These are phyloP conservation scores for Pterophyllum scalare DNA, from an alignment of 2,113 vertebrate genomes.

Conservation along the genomic window DNA sequence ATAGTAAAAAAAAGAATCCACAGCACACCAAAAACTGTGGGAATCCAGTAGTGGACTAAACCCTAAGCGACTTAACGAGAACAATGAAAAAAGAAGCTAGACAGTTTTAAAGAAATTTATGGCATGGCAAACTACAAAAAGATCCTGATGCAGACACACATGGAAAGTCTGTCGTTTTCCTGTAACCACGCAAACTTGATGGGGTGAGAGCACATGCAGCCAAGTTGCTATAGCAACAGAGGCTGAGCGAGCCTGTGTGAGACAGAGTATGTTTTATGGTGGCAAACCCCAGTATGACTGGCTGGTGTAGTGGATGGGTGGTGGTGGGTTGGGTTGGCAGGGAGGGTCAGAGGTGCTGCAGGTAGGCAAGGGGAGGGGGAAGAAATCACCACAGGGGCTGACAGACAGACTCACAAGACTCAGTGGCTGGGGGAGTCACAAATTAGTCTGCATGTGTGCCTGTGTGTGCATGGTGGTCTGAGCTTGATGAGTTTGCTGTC, in stretches of 20 bases:
- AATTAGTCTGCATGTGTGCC: not conserved
- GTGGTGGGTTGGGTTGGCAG: not conserved
- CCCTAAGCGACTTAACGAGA: not conserved
- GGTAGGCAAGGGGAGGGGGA: slow-evolving; percentile 20
- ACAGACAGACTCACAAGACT: not conserved
- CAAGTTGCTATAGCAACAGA: slow-evolving; percentile 75
- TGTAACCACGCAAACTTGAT: slow-evolving; percentile 42
- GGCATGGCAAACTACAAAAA: not conserved
- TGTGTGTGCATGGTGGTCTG: slow-evolving; percentile 9
- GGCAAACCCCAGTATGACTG: slow-evolving; percentile 30
- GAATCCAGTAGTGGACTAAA: not conserved
- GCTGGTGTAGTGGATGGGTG: not conserved
- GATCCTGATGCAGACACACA: slow-evolving; percentile 27
- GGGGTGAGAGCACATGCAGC: slow-evolving; percentile 38
- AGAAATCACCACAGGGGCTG: slow-evolving; percentile 31
- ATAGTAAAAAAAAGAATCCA: not conserved
- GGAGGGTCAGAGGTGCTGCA: slow-evolving; percentile 12
- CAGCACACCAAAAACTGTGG: not conserved
- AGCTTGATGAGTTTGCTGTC: slow-evolving; percentile 32
- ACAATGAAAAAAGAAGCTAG: not conserved
- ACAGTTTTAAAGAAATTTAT: not conserved
- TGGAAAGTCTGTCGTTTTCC: slow-evolving; percentile 30
- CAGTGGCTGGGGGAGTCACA: not conserved
- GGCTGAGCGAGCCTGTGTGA: slow-evolving; percentile 38
- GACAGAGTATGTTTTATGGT: slow-evolving; percentile 47